phyloP scores from a whole-genome alignment of 2,797 vertebrate genomes.

The Denticeps clupeoides region DNA sequence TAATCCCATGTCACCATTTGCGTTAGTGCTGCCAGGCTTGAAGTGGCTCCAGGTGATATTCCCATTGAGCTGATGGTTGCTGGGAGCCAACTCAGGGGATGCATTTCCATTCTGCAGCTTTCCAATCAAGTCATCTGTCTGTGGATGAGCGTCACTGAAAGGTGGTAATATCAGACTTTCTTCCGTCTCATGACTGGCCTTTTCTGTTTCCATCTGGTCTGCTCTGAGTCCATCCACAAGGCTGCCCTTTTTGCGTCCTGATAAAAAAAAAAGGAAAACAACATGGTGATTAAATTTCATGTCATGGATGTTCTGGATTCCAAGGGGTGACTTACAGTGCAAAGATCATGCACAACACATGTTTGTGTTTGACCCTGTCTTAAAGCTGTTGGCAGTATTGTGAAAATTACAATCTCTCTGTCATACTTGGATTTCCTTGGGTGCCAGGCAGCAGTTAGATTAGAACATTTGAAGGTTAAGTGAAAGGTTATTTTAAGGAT shows the following conservation, averaged over 20 bases:
- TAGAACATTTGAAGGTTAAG: too few relatives aligned
- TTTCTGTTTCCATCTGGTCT: slow-evolving; percentile 98
- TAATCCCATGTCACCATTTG: background rate
- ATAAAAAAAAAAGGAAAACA: slow-evolving; percentile 33
- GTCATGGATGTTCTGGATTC: background rate
- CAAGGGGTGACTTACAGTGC: too few relatives aligned
- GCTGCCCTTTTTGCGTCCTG: slow-evolving; percentile 79
- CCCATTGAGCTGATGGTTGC: slow-evolving; percentile 65
- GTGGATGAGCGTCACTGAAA: slow-evolving; percentile 58
- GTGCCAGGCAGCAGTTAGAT: too few relatives aligned
- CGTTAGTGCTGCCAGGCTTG: slow-evolving; percentile 39
- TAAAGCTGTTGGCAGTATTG: too few relatives aligned
- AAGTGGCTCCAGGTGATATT: slow-evolving; percentile 63
- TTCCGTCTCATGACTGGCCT: slow-evolving; percentile 85
- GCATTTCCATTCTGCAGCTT: slow-evolving; percentile 82
- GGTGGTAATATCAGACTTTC: slow-evolving; percentile 79
- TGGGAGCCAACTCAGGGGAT: slow-evolving; percentile 50
- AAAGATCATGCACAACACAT: too few relatives aligned
- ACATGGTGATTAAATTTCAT: slow-evolving; percentile 11
- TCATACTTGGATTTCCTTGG: too few relatives aligned
- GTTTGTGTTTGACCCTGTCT: too few relatives aligned
- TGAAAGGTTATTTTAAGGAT: too few relatives aligned
- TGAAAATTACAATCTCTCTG: too few relatives aligned
- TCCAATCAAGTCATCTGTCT: slow-evolving; percentile 49
- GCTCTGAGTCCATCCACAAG: slow-evolving; percentile 91